Conservation (phyloP, 2,888 invertebrate genomes). For the Dryadula phaetusa region DNA sequence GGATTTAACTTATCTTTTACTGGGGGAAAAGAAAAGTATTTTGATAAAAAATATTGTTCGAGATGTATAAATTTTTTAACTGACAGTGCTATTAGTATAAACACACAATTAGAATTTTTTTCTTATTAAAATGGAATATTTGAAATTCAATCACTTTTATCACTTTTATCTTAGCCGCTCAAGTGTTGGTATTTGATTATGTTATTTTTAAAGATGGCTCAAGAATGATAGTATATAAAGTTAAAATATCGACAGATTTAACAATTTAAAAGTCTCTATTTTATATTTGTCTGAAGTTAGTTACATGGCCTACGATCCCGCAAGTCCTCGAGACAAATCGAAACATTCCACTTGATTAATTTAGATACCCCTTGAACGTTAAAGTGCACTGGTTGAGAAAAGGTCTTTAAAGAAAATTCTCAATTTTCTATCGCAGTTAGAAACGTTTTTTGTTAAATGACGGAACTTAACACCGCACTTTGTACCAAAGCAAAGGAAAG, state of each 20-base stretch:
- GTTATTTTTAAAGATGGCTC: too few species aligned
- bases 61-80: too few species aligned
- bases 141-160: too few species aligned
- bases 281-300: slow-evolving; percentile 49
- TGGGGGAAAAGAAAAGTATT: background rate
- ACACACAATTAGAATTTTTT: too few species aligned
- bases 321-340: slow-evolving; percentile 51
- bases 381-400: slow-evolving; percentile 49
- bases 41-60: too few species aligned
- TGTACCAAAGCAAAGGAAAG: too few species aligned
- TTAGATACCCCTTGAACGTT: slow-evolving; percentile 50
- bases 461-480: background rate
- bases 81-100: too few species aligned
- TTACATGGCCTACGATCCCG: slow-evolving; percentile 29
- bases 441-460: background rate
- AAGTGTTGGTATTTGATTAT: too few species aligned
- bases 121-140: too few species aligned
- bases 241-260: background rate
- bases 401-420: slow-evolving; percentile 3
- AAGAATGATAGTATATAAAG: too few species aligned
- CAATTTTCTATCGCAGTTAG: background rate
- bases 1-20: background rate
- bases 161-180: too few species aligned
- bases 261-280: slow-evolving; percentile 46
- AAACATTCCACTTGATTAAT: slow-evolving; percentile 63